Evolutionary conservation across 2,797 vertebrate species (phyloP).

Genomic region (Alosa sapidissima): DNA sequence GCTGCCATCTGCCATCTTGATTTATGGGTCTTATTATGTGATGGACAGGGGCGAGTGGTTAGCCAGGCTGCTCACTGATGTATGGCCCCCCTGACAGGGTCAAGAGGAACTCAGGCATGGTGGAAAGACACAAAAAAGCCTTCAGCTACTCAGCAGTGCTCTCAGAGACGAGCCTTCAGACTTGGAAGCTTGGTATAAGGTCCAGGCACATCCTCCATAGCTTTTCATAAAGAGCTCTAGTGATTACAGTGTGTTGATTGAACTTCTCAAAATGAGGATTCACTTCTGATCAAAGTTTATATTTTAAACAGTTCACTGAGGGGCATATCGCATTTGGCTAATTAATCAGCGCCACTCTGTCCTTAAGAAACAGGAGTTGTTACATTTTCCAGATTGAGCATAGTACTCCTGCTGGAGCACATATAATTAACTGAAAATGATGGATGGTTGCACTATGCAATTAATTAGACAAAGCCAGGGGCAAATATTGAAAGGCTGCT

Average conservation of each 20-base stretch:
- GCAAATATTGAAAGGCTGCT: background rate
- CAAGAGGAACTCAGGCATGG: background rate
- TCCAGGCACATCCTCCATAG: background rate
- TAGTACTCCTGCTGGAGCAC: conserved; percentile 50
- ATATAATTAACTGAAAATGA: conserved; percentile 79
- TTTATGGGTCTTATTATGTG: conserved; percentile 16
- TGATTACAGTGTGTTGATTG: background rate
- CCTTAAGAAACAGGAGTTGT: background rate
- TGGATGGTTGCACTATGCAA: conserved; percentile 61
- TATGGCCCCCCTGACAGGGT: background rate
- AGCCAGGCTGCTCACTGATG: background rate
- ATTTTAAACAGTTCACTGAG: background rate
- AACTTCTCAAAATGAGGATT: background rate
- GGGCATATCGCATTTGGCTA: background rate
- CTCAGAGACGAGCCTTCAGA: background rate
- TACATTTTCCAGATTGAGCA: background rate
- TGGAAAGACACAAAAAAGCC: background rate
- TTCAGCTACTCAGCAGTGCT: background rate
- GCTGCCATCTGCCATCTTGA: conserved; percentile 13
- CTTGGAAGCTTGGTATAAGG: background rate
- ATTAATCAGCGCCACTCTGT: background rate
- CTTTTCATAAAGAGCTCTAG: background rate
- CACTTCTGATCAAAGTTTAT: background rate
- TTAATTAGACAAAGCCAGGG: background rate
- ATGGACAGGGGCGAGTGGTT: background rate